A percentile compares a stretch with the other conserved stretches of the same genome.
phyloP scores from a whole-genome alignment of 2,113 vertebrate species.

The Haplochromis burtoni region DNA sequence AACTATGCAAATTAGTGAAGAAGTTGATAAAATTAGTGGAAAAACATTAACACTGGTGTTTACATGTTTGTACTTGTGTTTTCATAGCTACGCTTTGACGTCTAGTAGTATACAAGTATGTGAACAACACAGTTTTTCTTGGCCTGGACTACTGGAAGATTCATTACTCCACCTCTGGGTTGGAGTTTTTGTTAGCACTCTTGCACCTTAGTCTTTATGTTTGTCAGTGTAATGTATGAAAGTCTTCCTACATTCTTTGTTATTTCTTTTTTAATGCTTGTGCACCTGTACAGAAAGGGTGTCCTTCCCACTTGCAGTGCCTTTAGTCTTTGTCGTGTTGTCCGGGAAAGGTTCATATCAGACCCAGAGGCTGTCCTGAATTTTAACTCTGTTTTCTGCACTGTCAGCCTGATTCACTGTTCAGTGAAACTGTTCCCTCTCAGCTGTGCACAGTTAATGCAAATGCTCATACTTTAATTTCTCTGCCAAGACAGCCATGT shows the following conservation, averaged over 20 bases:
- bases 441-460: background rate
- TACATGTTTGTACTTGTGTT: background rate
- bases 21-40: background rate
- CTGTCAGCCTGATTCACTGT: background rate
- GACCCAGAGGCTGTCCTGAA: background rate
- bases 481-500: background rate
- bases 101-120: background rate
- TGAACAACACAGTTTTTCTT: background rate
- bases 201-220: background rate
- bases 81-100: background rate
- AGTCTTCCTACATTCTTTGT: constrained; percentile 1
- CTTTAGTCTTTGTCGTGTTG: background rate
- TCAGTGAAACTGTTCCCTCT: background rate
- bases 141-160: background rate
- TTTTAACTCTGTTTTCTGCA: background rate
- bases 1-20: background rate
- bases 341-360: background rate
- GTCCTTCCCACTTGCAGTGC: background rate
- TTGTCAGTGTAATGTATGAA: background rate
- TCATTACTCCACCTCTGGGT: background rate
- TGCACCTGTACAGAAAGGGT: background rate
- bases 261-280: background rate
- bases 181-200: background rate
- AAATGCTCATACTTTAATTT: background rate
- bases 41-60: background rate